A percentile compares a stretch with the other conserved stretches of the same genome.
These are phyloP conservation scores for Sebastiscus tertius DNA, from an alignment of 2,797 vertebrate species.

Conservation along the genomic window DNA sequence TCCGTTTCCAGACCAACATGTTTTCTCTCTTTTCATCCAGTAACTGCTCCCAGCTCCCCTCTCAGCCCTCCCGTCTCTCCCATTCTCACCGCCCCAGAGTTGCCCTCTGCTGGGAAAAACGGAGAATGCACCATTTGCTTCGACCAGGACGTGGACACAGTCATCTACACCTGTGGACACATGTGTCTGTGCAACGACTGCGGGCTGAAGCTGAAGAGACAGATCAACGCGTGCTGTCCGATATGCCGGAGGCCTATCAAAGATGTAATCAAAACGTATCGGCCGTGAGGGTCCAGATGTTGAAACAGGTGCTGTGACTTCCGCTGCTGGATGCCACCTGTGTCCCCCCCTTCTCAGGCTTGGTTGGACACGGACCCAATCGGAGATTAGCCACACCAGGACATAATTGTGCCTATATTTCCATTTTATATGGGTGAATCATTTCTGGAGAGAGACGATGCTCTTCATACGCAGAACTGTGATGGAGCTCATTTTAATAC, in stretches of 20 bases:
- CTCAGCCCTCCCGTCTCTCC: slow-evolving; percentile 92
- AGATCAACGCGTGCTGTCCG: slow-evolving; percentile 95
- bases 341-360: slow-evolving; percentile 65
- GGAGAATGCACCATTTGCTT: slow-evolving; percentile 98
- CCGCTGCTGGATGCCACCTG: slow-evolving; percentile 12
- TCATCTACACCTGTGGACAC: slow-evolving; percentile 99
- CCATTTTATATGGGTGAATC: slow-evolving; percentile 28
- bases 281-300: slow-evolving; percentile 83
- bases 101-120: slow-evolving; percentile 84
- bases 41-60: slow-evolving; percentile 97
- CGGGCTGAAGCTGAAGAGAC: slow-evolving; percentile 94
- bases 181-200: slow-evolving; percentile 99
- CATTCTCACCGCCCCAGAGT: slow-evolving; percentile 83
- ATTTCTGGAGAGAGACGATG: slow-evolving; percentile 31
- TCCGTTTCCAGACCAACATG: neutral
- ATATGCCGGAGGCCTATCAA: slow-evolving; percentile 98
- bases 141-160: slow-evolving; percentile 96
- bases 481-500: slow-evolving; percentile 22
- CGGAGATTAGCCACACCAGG: slow-evolving; percentile 55
- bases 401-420: slow-evolving; percentile 68
- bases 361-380: slow-evolving; percentile 26
- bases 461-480: slow-evolving; percentile 10
- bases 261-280: slow-evolving; percentile 98
- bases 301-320: slow-evolving; percentile 26
- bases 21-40: slow-evolving; percentile 69